Evolutionary conservation across 2,113 vertebrate species (phyloP), one percentile per base, ranked within the genome.

Genomic region (Hyla sarda): DNA sequence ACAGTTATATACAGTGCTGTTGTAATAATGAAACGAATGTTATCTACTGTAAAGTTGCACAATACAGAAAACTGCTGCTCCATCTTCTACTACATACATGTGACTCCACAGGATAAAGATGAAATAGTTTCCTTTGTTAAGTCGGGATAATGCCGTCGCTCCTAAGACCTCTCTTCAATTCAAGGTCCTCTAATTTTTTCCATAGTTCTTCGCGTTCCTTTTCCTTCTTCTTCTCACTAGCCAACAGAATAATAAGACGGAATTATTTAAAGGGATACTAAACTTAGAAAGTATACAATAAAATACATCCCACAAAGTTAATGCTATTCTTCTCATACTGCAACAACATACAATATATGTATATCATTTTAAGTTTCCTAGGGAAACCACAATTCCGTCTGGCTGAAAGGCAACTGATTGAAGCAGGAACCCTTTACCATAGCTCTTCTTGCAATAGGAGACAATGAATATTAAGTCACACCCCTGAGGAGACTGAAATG

Each of bases 1-100:
- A 97, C 93, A 96, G 96, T 95, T 99, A 99, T 99, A 99, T 99
- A 99, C 98, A 99, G 97, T 98, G 97, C 95, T 96, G 96, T 92
- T 97, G 96, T 98, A 98, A 98, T 96, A 96, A 98, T 96, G 96
- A 98, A 97, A 98, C 96, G 97, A 96, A 97, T 94, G 94, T 97
- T 94, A 96, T 99, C 98, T 98, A 99, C 96, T 95, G 96, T 97
- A 98, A 98, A 98, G 96, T 97, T 95, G 97, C 97, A 99, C 97
- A 95, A 98, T 95, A 98, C 96, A 97, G 95, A 95, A 77, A 95
- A 95, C 94, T 93, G 95, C 93, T 93, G 94, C 94, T 96, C 95
- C 94, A 95, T 92, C 95, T 95, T 93, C 89, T 93, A 96, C 96
- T 95, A 94, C 93, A 94, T 92, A 94, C 94, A 95, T 94, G 93